A percentile compares a stretch with the other conserved stretches of the same genome.
Conservation (phyloP, 1,140 invertebrate genomes). For the Gonioctena quinquepunctata region DNA sequence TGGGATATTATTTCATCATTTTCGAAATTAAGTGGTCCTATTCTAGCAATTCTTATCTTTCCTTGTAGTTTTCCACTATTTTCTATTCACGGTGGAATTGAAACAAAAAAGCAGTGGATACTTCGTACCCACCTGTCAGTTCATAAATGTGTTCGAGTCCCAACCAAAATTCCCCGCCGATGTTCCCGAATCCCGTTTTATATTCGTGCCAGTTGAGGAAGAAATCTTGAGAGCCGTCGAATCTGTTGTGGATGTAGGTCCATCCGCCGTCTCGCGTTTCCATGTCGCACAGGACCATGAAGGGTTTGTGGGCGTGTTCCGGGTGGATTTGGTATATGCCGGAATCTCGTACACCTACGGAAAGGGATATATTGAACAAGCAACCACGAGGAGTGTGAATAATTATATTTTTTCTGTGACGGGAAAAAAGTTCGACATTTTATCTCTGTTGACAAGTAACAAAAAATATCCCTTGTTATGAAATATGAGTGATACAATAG, state of each 20-base stretch:
- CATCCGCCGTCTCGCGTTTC: constrained; percentile 62
- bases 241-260: constrained; percentile 67
- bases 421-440: too few species aligned
- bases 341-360: constrained; percentile 27
- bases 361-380: neutral
- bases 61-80: too few species aligned
- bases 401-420: too few species aligned
- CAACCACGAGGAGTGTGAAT: too few species aligned
- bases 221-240: constrained; percentile 66
- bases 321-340: constrained; percentile 54
- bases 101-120: too few species aligned
- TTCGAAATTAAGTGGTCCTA: too few species aligned
- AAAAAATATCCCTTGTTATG: too few species aligned
- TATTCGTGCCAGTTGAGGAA: constrained; percentile 67
- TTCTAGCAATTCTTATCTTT: too few species aligned
- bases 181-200: constrained; percentile 60
- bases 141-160: constrained; percentile 56
- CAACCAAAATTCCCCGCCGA: constrained; percentile 59
- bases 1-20: too few species aligned
- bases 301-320: constrained; percentile 50
- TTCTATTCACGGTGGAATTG: too few species aligned
- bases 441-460: too few species aligned
- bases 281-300: constrained; percentile 67
- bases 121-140: constrained; percentile 50
- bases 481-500: too few species aligned